These are phyloP conservation scores for Ranitomeya variabilis DNA, from an alignment of 2,113 vertebrate species.

Conservation along the genomic window DNA sequence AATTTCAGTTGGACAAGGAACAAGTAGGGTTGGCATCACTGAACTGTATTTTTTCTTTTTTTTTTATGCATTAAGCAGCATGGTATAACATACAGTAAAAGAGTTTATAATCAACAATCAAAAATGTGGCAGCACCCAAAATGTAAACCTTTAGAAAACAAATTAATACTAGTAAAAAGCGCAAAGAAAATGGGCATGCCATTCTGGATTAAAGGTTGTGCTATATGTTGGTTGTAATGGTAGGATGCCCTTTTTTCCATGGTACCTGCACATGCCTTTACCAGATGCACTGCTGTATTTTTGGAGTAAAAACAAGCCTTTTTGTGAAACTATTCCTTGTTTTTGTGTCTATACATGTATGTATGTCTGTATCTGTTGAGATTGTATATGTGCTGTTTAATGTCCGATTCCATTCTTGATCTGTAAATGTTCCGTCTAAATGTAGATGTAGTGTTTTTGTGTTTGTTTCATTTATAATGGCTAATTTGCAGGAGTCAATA, in stretches of 20 bases:
- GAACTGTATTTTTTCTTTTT: neutral
- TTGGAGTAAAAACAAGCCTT: slow-evolving; percentile 70
- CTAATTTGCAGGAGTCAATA: neutral
- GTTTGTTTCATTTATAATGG: neutral
- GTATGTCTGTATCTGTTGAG: neutral
- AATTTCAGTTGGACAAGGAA: neutral
- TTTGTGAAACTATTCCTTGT: slow-evolving; percentile 66
- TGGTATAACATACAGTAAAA: neutral
- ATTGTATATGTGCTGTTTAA: slow-evolving; percentile 4
- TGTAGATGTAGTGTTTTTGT: slow-evolving; percentile 12
- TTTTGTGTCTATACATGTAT: slow-evolving; percentile 10
- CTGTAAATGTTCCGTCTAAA: neutral
- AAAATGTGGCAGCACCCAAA: neutral
- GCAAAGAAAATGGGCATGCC: neutral
- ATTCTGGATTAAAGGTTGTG: neutral
- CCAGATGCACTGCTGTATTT: slow-evolving; percentile 73
- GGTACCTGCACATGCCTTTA: slow-evolving; percentile 11
- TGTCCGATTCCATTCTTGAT: neutral
- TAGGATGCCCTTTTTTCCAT: neutral
- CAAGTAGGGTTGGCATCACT: neutral
- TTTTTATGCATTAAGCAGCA: neutral
- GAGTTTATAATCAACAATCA: neutral
- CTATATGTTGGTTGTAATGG: neutral
- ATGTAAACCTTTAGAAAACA: neutral
- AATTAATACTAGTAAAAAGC: neutral